Evolutionary conservation across 2,888 invertebrate species (phyloP).

Genomic region (Celastrina argiolus): DNA sequence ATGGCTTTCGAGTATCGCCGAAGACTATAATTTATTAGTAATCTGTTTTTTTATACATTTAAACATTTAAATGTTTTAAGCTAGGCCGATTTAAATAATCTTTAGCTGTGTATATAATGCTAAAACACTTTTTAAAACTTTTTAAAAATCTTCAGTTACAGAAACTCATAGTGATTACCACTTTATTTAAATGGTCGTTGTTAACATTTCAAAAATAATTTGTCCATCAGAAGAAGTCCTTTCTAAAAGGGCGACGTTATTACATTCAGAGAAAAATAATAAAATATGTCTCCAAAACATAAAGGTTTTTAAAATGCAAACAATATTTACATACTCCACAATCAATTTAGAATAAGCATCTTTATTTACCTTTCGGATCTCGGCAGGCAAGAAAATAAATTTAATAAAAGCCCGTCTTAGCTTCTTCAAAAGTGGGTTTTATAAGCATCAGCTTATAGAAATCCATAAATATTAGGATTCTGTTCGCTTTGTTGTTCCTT

Average conservation of each 20-base stretch:
- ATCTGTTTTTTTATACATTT: no score
- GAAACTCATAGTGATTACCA: background rate
- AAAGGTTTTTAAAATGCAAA: background rate
- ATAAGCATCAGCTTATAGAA: slow-evolving; percentile 12
- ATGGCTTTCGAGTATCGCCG: no score
- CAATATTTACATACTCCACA: background rate
- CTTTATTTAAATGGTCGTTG: background rate
- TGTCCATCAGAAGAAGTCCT: background rate
- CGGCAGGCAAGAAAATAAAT: background rate
- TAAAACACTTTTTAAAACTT: background rate
- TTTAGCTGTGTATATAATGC: background rate
- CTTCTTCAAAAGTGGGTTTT: slow-evolving; percentile 8
- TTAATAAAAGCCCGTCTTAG: background rate
- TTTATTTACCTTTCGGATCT: background rate
- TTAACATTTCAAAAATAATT: background rate
- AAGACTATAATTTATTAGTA: no score
- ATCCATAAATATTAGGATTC: slow-evolving; percentile 24
- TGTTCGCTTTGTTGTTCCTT: background rate
- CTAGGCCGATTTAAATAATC: no score
- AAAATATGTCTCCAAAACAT: background rate
- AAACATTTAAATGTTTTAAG: no score
- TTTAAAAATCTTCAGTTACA: background rate
- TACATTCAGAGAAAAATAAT: background rate
- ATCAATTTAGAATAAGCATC: background rate
- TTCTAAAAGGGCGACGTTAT: background rate